phyloP scores from a whole-genome alignment of 2,797 vertebrate genomes.

The Anabacerthia variegaticeps region DNA sequence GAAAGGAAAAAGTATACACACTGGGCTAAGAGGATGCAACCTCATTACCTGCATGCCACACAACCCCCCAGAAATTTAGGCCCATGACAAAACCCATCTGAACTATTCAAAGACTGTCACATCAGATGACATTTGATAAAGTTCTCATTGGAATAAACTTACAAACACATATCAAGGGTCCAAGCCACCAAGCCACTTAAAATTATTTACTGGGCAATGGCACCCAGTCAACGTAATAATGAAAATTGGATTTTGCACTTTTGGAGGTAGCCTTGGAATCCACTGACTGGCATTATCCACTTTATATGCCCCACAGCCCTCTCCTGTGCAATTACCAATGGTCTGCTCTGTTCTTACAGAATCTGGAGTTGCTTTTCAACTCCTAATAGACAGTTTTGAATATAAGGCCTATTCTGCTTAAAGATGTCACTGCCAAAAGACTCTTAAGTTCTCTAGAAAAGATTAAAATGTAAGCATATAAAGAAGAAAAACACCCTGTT shows the following conservation, averaged over 20 bases:
- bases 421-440: constrained; percentile 18
- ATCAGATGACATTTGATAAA: neutral
- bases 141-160: neutral
- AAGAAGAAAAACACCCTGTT: neutral
- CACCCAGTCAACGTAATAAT: neutral
- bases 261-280: neutral
- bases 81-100: neutral
- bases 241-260: neutral
- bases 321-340: neutral
- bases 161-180: neutral
- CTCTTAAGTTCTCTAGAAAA: neutral
- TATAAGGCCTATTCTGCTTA: neutral
- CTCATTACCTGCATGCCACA: neutral
- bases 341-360: neutral
- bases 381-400: neutral
- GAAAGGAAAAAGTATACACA: neutral
- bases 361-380: neutral
- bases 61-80: neutral
- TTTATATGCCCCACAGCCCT: neutral
- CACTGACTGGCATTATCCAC: neutral
- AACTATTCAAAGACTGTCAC: neutral
- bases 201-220: neutral
- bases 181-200: neutral
- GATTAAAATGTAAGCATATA: neutral
- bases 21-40: neutral